Conservation (phyloP, 2,797 vertebrate species). For the Pelodytes ibericus region DNA sequence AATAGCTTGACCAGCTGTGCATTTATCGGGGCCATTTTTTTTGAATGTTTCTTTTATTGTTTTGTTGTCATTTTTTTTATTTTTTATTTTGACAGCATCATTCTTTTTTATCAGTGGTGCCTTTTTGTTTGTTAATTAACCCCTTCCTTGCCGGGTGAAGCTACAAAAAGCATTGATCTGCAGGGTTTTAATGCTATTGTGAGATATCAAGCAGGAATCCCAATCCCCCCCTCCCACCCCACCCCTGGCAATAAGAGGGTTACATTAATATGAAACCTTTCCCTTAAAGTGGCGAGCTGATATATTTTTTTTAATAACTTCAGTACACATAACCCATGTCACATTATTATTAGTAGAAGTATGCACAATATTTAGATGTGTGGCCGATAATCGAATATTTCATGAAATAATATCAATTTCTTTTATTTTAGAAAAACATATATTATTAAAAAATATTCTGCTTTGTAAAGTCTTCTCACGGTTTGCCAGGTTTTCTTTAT, state of each 20-base stretch:
- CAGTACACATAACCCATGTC: neutral
- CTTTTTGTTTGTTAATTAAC: conserved; percentile 6
- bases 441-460: neutral
- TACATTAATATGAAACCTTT: conserved; percentile 28
- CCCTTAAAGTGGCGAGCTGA: conserved; percentile 50
- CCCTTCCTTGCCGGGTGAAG: conserved; percentile 13
- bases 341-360: neutral
- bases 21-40: conserved; percentile 41
- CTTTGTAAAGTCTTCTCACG: no score
- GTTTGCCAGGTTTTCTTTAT: neutral
- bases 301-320: conserved; percentile 8
- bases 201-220: neutral
- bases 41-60: conserved; percentile 12
- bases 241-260: conserved; percentile 13
- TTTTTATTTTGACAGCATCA: conserved; percentile 26
- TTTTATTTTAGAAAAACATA: neutral
- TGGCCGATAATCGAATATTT: neutral
- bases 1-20: conserved; percentile 48
- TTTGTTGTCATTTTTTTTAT: conserved; percentile 15
- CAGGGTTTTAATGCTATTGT: neutral
- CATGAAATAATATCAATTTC: neutral
- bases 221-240: neutral
- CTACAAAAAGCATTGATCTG: neutral
- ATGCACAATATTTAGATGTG: neutral
- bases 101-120: conserved; percentile 25